A percentile compares a stretch with the other conserved stretches of the same genome.
Evolutionary conservation across 1,140 invertebrate species (phyloP).

Genomic region (Heliothis subflexa): DNA sequence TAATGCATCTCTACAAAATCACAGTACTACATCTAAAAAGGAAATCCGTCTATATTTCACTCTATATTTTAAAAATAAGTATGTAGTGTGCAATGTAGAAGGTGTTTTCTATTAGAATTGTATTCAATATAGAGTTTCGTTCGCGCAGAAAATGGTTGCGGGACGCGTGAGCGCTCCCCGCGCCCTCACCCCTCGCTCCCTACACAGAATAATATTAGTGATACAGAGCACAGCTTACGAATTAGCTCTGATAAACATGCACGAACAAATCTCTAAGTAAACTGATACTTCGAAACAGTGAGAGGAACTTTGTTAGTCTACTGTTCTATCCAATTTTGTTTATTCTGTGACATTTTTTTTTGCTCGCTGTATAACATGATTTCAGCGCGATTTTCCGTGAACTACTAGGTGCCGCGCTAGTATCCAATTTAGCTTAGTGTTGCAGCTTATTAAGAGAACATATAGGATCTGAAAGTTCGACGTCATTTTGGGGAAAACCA

Average conservation of each 20-base stretch:
- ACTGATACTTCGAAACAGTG: not conserved
- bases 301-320: not conserved
- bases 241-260: conserved; percentile 34
- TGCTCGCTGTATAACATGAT: not conserved
- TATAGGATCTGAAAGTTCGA: too few relatives aligned
- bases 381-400: too few relatives aligned
- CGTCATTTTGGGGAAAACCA: too few relatives aligned
- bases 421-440: too few relatives aligned
- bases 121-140: conserved; percentile 79
- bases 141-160: conserved; percentile 77
- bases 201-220: conserved; percentile 39
- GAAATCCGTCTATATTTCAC: not conserved
- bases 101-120: conserved; percentile 71
- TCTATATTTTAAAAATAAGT: conserved; percentile 4
- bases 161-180: conserved; percentile 62
- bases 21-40: too few relatives aligned
- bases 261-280: conserved; percentile 11
- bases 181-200: conserved; percentile 41
- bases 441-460: too few relatives aligned
- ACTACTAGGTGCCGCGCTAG: too few relatives aligned
- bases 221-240: conserved; percentile 19
- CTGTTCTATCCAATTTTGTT: too few relatives aligned
- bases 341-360: not conserved
- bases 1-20: too few relatives aligned
- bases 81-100: conserved; percentile 60